Conservation (phyloP, 2,113 vertebrate genomes). For the Phainopepla nitens region DNA sequence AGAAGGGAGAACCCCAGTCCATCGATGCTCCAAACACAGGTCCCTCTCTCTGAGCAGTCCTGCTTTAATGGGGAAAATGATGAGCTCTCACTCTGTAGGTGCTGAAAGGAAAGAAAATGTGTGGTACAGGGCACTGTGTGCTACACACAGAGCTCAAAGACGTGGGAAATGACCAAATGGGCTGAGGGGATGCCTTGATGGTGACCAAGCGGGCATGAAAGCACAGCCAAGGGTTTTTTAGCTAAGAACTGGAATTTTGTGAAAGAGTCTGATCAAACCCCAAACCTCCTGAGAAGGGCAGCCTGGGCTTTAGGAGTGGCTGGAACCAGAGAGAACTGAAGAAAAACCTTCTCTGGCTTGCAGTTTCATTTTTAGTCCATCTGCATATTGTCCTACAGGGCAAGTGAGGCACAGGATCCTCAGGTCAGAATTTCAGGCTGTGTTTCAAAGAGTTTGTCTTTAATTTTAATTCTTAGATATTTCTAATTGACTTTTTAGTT, state of each 20-base stretch:
- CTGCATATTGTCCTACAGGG: background rate
- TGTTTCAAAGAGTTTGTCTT: background rate
- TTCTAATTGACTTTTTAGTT: background rate
- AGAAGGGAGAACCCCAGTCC: background rate
- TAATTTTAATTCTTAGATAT: background rate
- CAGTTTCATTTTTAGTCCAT: background rate
- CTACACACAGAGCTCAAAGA: background rate
- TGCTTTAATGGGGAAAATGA: fast-evolving
- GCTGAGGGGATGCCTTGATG: background rate
- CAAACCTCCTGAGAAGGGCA: background rate
- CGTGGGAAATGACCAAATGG: too few relatives aligned
- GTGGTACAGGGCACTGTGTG: background rate
- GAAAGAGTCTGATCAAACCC: background rate
- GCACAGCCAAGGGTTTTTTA: background rate
- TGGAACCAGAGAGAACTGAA: background rate
- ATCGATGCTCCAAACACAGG: background rate
- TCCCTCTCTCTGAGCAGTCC: background rate
- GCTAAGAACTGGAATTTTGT: background rate
- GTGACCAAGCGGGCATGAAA: background rate
- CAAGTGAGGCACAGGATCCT: fast-evolving
- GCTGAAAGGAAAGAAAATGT: background rate
- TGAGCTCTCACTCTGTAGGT: background rate
- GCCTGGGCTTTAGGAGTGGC: background rate
- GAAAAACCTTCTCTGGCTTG: background rate
- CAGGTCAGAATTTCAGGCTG: background rate